phyloP scores from a whole-genome alignment of 2,888 invertebrate species.

The Macrostomum cliftonense region DNA sequence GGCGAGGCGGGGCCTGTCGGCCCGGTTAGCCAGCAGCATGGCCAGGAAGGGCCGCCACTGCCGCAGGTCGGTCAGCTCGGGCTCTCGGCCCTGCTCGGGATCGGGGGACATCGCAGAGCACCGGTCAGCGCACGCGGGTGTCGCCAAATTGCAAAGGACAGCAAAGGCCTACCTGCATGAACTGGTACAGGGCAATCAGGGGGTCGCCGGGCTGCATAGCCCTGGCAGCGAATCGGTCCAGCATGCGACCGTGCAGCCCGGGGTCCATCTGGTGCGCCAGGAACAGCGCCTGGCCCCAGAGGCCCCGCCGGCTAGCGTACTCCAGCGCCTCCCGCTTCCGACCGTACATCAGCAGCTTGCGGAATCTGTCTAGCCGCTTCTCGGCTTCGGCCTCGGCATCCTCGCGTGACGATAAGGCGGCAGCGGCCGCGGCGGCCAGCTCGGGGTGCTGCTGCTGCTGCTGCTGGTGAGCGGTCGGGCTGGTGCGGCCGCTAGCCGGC shows the following conservation, averaged over 20 bases:
- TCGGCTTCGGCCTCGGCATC: constrained; percentile 16
- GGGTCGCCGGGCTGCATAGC: constrained; percentile 65
- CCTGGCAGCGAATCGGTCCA: constrained; percentile 53
- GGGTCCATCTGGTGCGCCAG: constrained; percentile 46
- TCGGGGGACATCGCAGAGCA: background rate
- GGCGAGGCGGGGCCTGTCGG: constrained; percentile 42
- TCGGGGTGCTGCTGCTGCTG: constrained; percentile 21
- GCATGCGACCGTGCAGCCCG: constrained; percentile 54
- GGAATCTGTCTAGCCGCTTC: constrained; percentile 54
- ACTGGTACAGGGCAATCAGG: constrained; percentile 74
- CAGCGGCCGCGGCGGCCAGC: constrained; percentile 6
- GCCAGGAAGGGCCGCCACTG: constrained; percentile 93
- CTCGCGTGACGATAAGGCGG: background rate
- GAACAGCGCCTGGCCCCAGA: constrained; percentile 64
- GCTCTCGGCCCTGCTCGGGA: background rate
- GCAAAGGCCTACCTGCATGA: constrained; percentile 45
- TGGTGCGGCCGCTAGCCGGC: constrained; percentile 22
- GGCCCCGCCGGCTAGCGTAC: constrained; percentile 64
- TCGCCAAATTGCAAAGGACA: no score
- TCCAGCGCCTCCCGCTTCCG: constrained; percentile 56
- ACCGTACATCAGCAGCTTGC: constrained; percentile 68
- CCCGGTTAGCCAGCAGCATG: constrained; percentile 64
- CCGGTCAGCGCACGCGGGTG: no score
- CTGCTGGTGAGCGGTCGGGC: constrained; percentile 16
- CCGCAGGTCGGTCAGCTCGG: constrained; percentile 32